phyloP scores from a whole-genome alignment of 2,113 vertebrate species.

The Oreochromis aureus region DNA sequence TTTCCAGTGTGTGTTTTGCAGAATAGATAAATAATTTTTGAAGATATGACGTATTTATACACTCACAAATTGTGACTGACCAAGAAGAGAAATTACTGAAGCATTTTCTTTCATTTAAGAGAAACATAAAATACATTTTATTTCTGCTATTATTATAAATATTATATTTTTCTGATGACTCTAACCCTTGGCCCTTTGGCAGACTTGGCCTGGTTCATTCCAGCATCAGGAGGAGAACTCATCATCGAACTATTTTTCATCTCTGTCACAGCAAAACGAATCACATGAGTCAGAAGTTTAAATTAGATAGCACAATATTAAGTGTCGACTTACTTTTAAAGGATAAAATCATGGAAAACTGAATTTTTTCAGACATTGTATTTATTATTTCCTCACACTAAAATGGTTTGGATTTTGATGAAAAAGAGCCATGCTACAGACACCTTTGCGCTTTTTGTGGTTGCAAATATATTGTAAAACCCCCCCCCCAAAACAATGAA shows the following conservation, averaged over 20 bases:
- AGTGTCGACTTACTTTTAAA: background rate
- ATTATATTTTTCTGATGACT: background rate
- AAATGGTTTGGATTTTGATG: background rate
- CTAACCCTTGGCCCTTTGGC: background rate
- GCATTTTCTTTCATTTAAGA: background rate
- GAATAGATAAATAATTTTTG: background rate
- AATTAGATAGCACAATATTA: background rate
- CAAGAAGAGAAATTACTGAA: background rate
- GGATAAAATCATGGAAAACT: background rate
- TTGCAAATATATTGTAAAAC: background rate
- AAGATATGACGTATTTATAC: background rate
- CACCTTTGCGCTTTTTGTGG: background rate
- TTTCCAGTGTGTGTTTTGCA: background rate
- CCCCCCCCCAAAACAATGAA: rapidly evolving
- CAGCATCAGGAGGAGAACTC: background rate
- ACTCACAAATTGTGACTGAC: background rate
- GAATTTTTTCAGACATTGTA: background rate
- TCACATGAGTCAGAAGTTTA: background rate
- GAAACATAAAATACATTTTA: background rate
- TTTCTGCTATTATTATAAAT: background rate
- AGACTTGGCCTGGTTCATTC: background rate
- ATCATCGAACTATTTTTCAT: background rate
- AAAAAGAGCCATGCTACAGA: background rate
- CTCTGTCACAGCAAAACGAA: background rate
- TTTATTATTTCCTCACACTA: background rate